Evolutionary conservation across 2,888 invertebrate species (phyloP), one percentile per base, ranked within the genome.

Genomic region (Volucella bombylans): DNA sequence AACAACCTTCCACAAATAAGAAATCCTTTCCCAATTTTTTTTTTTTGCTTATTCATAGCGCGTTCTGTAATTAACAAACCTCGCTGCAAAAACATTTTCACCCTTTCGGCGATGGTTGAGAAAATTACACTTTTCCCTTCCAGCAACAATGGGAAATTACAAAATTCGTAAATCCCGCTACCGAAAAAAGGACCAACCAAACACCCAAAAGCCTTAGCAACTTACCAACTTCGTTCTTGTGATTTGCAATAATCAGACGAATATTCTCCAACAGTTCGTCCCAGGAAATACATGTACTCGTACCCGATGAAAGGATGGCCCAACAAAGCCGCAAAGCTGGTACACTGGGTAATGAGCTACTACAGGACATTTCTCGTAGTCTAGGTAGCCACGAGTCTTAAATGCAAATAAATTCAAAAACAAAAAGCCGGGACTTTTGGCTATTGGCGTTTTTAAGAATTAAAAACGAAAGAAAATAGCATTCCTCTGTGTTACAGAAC

Each of bases 381-480:
- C 47, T 50, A 54, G 57, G 15, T 31, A 55, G 64, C 43, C 49
- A 43, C 18, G 9, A 12, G 55, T 57, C 49, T 59, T 69, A 39
- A 55, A 31, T 6, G 6, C 31, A 31, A 31, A 31, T 31, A 31
- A 31, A 31, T 31, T 31, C 31, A 6, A 0, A 31, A 31, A 31
- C 31, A 47, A 43, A 52, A 47, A 61, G 59, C 31, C 47, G 31
- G 68, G 68, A 78, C 68, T 68, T 73, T 78, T 55, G 49, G 73
- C 82, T 64, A 73, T 68, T 57, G 82, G 82, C 82, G 57, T 59
- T 78, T 68, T 68, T 12, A 39, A 64, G 82, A 61, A 78, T 69
- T 82, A 68, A 68, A 59, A 76, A 41, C 23, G 71, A 59, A 18
- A 49, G 31, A 18, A 12, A 52, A 31, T 31, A 31, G 31, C 31